Percentiles rank a stretch among this genome's conserved stretches.
These are phyloP conservation scores for Argyresthia goedartella DNA, from an alignment of 2,888 invertebrate species.

Conservation along the genomic window DNA sequence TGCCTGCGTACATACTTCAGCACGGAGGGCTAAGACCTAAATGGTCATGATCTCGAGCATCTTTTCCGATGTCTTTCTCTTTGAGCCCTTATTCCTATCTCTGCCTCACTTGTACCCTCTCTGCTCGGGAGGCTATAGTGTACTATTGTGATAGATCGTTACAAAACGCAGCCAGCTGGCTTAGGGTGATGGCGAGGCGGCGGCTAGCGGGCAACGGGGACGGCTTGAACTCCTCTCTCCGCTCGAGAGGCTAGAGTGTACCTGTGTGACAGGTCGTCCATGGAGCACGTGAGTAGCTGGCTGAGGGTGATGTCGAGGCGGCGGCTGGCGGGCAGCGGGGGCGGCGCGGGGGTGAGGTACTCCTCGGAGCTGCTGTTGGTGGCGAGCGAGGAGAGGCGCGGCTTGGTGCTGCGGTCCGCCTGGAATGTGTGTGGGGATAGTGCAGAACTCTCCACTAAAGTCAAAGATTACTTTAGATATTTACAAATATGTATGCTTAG, in stretches of 20 bases:
- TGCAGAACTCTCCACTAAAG: no score
- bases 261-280: slow-evolving; percentile 83
- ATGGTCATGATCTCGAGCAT: no score
- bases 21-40: no score
- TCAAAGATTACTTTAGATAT: no score
- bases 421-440: slow-evolving; percentile 12
- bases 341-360: slow-evolving; percentile 76
- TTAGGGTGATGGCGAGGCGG: slow-evolving; percentile 82
- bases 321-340: slow-evolving; percentile 58
- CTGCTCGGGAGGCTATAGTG: no score
- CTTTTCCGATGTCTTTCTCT: no score
- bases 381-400: slow-evolving; percentile 42
- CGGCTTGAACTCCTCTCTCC: no score
- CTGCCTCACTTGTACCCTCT: no score
- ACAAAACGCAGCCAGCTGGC: slow-evolving; percentile 84
- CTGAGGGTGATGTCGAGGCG: slow-evolving; percentile 84
- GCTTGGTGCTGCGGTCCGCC: slow-evolving; percentile 51
- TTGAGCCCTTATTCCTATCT: no score
- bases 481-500: no score
- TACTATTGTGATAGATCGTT: slow-evolving; percentile 82
- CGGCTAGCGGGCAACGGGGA: slow-evolving; percentile 61
- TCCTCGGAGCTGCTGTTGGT: slow-evolving; percentile 76
- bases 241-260: no score
- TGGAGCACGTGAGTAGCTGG: slow-evolving; percentile 84
- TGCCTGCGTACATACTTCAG: no score